Percentiles rank a stretch among this genome's conserved stretches.
phyloP scores from a whole-genome alignment of 1,140 invertebrate genomes.

The Batillaria attramentaria region DNA sequence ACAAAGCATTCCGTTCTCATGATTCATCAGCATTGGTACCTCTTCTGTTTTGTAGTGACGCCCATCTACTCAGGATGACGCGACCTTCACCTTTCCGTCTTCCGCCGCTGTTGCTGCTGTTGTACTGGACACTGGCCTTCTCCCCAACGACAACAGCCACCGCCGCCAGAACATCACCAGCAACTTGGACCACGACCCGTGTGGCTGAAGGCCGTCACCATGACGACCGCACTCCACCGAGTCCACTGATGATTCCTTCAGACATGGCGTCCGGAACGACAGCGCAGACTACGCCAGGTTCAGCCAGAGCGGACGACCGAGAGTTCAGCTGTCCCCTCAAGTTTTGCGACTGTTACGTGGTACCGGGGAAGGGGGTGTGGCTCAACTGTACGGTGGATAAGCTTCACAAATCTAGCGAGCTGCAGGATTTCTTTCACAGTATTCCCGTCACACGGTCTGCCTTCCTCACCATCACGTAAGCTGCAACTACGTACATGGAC shows the following conservation, averaged over 20 bases:
- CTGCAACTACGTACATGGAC: neutral
- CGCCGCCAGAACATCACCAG: neutral
- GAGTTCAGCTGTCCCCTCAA: slow-evolving; percentile 21
- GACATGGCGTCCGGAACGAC: too few relatives aligned
- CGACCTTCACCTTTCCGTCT: neutral
- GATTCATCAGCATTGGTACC: too few relatives aligned
- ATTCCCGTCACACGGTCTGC: slow-evolving; percentile 21
- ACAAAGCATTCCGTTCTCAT: too few relatives aligned
- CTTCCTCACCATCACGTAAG: slow-evolving; percentile 25
- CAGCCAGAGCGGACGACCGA: neutral
- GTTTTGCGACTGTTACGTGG: slow-evolving; percentile 25
- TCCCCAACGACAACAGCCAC: neutral
- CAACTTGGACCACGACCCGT: slow-evolving; percentile 1
- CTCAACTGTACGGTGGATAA: slow-evolving; percentile 25
- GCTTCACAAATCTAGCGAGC: slow-evolving; percentile 14
- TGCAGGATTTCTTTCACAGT: neutral
- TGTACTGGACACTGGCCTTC: neutral
- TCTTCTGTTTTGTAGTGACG: too few relatives aligned
- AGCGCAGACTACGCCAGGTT: neutral
- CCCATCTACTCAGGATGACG: neutral
- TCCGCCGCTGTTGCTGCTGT: neutral
- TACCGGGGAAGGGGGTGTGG: slow-evolving; percentile 12
- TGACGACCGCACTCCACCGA: too few relatives aligned
- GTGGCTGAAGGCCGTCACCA: neutral
- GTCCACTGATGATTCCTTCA: too few relatives aligned